These are phyloP conservation scores for Aegotheles bennettii DNA, from an alignment of 2,113 vertebrate genomes.

Conservation along the genomic window DNA sequence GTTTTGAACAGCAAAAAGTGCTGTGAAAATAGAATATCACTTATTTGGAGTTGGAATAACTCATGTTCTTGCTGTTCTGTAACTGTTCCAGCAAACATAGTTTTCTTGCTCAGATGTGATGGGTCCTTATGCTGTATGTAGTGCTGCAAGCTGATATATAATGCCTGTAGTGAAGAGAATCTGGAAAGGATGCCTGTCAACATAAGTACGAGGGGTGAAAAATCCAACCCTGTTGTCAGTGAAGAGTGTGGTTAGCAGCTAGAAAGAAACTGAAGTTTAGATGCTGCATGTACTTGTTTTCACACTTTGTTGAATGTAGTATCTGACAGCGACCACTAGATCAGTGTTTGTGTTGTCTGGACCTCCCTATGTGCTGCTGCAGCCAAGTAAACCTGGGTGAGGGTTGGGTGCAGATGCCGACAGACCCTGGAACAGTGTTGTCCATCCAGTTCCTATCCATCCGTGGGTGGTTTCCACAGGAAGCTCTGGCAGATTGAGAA, in stretches of 20 bases:
- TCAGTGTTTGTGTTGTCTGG: background rate
- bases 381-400: background rate
- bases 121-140: background rate
- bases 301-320: background rate
- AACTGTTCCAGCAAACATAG: background rate
- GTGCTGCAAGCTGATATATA: background rate
- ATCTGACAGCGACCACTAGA: background rate
- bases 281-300: background rate
- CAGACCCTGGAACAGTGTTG: background rate
- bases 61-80: background rate
- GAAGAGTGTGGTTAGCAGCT: background rate
- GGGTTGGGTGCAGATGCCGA: rapidly evolving
- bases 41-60: background rate
- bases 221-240: background rate
- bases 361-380: background rate
- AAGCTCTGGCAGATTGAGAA: background rate
- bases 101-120: background rate
- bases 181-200: background rate
- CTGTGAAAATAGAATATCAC: background rate
- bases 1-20: background rate
- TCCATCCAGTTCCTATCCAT: background rate
- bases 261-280: background rate
- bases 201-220: background rate
- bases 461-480: too few species aligned
- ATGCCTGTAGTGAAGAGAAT: background rate